Conservation (phyloP, 2,113 vertebrate genomes). For the Edolisoma coerulescens region DNA sequence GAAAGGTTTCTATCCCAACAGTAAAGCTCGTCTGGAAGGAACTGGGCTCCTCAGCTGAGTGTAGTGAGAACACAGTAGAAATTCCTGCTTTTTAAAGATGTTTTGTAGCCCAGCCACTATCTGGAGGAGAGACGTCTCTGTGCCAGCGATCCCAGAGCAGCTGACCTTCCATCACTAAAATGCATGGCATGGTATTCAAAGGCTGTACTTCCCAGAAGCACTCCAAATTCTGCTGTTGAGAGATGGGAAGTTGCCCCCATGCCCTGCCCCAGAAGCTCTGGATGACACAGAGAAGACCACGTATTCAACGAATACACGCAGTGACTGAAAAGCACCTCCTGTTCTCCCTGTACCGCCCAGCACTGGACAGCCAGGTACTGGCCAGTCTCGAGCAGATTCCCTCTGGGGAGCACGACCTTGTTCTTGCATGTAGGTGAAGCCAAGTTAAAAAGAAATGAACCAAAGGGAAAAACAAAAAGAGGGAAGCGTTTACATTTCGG, state of each 20-base stretch:
- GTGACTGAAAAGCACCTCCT: neutral
- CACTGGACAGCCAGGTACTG: fast-evolving
- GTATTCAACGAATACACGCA: neutral
- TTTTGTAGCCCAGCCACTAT: neutral
- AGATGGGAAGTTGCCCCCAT: neutral
- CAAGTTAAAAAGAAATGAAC: neutral
- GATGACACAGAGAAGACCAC: neutral
- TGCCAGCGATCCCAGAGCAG: neutral
- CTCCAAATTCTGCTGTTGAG: neutral
- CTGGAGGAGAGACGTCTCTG: neutral
- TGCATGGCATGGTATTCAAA: neutral
- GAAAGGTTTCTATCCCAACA: neutral
- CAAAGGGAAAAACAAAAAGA: neutral
- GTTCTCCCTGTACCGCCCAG: neutral
- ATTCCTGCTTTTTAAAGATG: neutral
- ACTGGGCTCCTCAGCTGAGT: neutral
- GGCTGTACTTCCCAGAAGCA: neutral
- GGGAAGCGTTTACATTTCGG: neutral
- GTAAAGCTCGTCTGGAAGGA: neutral
- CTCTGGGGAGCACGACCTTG: neutral
- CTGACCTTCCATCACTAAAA: neutral
- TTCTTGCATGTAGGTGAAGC: neutral
- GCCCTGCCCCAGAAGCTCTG: neutral
- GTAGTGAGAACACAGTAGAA: neutral
- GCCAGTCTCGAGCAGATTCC: neutral